phyloP scores from a whole-genome alignment of 2,113 vertebrate species.

The Notothenia coriiceps region DNA sequence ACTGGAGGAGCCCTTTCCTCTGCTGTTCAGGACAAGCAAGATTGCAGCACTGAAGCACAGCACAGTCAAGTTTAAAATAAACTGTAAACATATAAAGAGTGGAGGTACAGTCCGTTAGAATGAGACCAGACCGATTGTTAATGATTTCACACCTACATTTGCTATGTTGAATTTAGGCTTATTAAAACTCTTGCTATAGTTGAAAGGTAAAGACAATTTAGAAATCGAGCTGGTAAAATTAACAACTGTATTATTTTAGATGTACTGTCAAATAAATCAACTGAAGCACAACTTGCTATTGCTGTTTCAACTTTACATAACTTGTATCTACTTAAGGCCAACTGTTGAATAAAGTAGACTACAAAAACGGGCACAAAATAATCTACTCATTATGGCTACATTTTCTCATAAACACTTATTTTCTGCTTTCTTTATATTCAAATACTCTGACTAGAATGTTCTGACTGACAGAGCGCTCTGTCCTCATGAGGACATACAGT shows the following conservation, averaged over 20 bases:
- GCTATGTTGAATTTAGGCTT: not conserved
- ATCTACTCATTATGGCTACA: not conserved
- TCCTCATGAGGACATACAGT: constrained; percentile 9
- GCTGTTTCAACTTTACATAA: not conserved
- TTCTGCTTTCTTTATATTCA: not conserved
- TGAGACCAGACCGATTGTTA: constrained; percentile 15
- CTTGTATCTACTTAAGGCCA: not conserved
- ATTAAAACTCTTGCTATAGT: not conserved
- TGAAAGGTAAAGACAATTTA: constrained; percentile 13
- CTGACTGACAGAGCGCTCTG: not conserved
- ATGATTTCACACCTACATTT: constrained; percentile 16
- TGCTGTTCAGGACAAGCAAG: constrained; percentile 53
- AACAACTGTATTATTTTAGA: not conserved
- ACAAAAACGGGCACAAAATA: not conserved
- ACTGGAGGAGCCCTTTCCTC: constrained; percentile 69
- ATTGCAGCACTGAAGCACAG: constrained; percentile 47
- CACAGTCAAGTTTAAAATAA: constrained; percentile 50
- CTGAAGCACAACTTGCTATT: not conserved
- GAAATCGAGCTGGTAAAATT: not conserved
- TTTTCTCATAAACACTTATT: not conserved
- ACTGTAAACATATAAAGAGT: constrained; percentile 21
- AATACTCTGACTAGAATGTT: constrained; percentile 8
- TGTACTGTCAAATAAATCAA: not conserved
- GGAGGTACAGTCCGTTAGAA: constrained; percentile 6
- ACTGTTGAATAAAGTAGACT: not conserved